These are phyloP conservation scores for Pelvicachromis taeniatus DNA, from an alignment of 2,113 vertebrate species.

Conservation along the genomic window DNA sequence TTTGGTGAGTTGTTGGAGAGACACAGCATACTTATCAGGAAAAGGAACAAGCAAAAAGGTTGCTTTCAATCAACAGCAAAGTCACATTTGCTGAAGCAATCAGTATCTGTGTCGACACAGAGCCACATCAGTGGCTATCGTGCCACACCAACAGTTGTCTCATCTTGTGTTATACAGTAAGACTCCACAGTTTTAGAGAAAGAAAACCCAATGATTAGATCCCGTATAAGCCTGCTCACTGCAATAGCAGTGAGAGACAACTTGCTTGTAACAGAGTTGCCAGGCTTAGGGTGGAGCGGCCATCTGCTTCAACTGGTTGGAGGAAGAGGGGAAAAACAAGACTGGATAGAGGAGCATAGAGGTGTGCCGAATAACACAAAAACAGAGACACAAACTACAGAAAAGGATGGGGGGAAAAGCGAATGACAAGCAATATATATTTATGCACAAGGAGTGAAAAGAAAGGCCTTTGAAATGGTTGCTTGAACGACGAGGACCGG, in stretches of 20 bases:
- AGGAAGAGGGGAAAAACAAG: not conserved
- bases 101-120: not conserved
- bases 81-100: not conserved
- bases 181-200: not conserved
- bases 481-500: not conserved
- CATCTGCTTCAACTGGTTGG: not conserved
- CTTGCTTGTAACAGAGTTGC: not conserved
- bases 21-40: not conserved
- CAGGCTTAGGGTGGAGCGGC: not conserved
- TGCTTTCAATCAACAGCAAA: not conserved
- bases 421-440: not conserved
- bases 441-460: not conserved
- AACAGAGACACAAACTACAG: not conserved
- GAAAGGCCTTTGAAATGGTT: not conserved
- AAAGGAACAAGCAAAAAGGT: not conserved
- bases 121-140: not conserved
- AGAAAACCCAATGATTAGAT: not conserved
- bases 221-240: not conserved
- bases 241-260: not conserved
- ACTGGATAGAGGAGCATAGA: not conserved
- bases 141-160: not conserved
- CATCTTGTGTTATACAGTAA: not conserved
- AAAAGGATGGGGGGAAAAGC: accelerated
- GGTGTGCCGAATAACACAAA: not conserved
- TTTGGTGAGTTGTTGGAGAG: not conserved